These are phyloP conservation scores for Calliopum simillimum DNA, from an alignment of 2,888 invertebrate genomes.

Conservation along the genomic window DNA sequence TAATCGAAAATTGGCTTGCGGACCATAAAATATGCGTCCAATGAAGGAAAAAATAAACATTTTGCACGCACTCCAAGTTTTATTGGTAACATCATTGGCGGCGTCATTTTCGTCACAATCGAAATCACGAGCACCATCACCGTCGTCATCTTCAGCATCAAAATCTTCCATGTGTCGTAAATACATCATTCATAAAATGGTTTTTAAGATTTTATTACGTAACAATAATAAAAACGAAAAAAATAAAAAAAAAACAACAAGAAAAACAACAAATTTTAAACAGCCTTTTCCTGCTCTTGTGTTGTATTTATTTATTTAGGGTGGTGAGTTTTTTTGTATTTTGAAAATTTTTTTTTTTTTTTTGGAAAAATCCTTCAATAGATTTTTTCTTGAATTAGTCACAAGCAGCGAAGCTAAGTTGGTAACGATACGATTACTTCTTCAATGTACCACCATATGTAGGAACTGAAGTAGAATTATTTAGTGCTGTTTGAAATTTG, in stretches of 20 bases:
- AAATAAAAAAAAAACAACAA: conserved; percentile 27
- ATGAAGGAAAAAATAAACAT: not conserved
- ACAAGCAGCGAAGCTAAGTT: too few relatives aligned
- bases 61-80: conserved; percentile 8
- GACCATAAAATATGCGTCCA: not conserved
- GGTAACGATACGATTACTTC: too few relatives aligned
- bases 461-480: too few relatives aligned
- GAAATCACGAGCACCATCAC: too few relatives aligned
- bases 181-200: conserved; percentile 17
- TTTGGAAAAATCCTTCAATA: too few relatives aligned
- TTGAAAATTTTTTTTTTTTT: too few relatives aligned
- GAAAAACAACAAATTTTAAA: conserved; percentile 39
- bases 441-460: too few relatives aligned
- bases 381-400: too few relatives aligned
- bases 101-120: too few relatives aligned
- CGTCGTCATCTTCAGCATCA: too few relatives aligned
- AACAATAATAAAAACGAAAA: conserved; percentile 3
- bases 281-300: conserved; percentile 29
- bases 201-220: conserved; percentile 19
- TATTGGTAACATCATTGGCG: not conserved
- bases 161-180: conserved; percentile 4
- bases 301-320: not conserved
- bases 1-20: not conserved
- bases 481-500: too few relatives aligned
- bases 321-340: too few relatives aligned